A percentile compares a stretch with the other conserved stretches of the same genome.
phyloP scores from a whole-genome alignment of 2,113 vertebrate genomes.

The Ondatra zibethicus region DNA sequence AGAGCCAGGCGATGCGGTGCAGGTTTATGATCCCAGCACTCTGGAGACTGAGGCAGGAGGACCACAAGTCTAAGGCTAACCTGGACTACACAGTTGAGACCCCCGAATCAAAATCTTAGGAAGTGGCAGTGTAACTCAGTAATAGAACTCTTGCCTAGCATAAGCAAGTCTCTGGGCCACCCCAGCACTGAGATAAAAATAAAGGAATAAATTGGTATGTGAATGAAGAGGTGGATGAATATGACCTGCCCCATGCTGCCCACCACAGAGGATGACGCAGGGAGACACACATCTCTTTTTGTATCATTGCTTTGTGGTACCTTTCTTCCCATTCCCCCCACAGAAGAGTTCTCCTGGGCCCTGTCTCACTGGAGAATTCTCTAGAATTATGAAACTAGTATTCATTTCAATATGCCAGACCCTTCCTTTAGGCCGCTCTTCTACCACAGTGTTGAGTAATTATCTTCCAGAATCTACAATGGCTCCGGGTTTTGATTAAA shows the following conservation, averaged over 20 bases:
- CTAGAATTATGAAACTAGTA: conserved; percentile 23
- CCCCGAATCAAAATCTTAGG: background rate
- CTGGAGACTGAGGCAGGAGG: background rate
- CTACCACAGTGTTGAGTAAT: conserved; percentile 56
- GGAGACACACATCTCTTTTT: background rate
- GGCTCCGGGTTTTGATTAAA: conserved; percentile 83
- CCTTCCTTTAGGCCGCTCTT: conserved; percentile 45
- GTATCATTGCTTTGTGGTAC: background rate
- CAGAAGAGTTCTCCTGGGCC: background rate
- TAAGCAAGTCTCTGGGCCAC: background rate
- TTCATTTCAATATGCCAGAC: conserved; percentile 19
- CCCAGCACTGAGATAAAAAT: background rate
- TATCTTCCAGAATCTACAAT: conserved; percentile 72
- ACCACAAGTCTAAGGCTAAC: background rate
- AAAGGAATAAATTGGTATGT: background rate
- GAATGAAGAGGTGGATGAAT: background rate
- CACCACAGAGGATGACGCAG: background rate
- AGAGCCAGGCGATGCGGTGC: background rate
- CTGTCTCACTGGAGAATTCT: background rate
- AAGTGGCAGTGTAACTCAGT: background rate
- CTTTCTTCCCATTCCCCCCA: background rate
- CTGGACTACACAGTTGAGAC: background rate
- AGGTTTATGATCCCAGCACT: background rate
- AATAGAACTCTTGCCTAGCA: background rate
- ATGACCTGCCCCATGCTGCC: background rate